phyloP scores from a whole-genome alignment of 2,113 vertebrate genomes.

The Oplegnathus fasciatus region DNA sequence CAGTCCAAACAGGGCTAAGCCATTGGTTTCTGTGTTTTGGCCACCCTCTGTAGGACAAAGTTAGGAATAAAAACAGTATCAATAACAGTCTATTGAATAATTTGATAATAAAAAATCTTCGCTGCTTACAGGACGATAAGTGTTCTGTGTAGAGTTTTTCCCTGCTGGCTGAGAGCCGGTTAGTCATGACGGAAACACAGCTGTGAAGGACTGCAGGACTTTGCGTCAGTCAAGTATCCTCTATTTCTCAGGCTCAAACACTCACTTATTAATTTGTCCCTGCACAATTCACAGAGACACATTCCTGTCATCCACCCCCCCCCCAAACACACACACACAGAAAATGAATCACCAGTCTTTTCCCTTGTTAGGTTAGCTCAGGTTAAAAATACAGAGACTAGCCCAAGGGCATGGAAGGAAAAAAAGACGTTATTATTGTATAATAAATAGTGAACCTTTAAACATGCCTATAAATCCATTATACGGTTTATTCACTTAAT shows the following conservation, averaged over 20 bases:
- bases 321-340: slow-evolving; percentile 8
- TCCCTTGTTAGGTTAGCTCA: slow-evolving; percentile 25
- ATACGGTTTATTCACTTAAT: slow-evolving; percentile 14
- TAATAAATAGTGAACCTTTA: slow-evolving; percentile 7
- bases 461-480: background rate
- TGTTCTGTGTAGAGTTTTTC: background rate
- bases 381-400: slow-evolving; percentile 37
- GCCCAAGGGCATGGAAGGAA: background rate
- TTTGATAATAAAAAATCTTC: background rate
- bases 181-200: background rate
- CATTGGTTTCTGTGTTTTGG: too few relatives aligned
- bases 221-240: slow-evolving; percentile 20
- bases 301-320: slow-evolving; percentile 13
- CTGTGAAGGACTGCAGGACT: background rate
- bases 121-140: background rate
- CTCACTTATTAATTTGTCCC: slow-evolving; percentile 7
- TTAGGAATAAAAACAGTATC: background rate
- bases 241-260: slow-evolving; percentile 2
- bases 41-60: too few relatives aligned
- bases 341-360: slow-evolving; percentile 41
- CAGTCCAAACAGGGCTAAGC: background rate
- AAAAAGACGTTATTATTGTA: background rate
- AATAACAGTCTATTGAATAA: background rate
- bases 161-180: background rate
- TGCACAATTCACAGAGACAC: slow-evolving; percentile 12